Conservation (phyloP, 2,888 invertebrate genomes). For the Ornithoptera priamus region DNA sequence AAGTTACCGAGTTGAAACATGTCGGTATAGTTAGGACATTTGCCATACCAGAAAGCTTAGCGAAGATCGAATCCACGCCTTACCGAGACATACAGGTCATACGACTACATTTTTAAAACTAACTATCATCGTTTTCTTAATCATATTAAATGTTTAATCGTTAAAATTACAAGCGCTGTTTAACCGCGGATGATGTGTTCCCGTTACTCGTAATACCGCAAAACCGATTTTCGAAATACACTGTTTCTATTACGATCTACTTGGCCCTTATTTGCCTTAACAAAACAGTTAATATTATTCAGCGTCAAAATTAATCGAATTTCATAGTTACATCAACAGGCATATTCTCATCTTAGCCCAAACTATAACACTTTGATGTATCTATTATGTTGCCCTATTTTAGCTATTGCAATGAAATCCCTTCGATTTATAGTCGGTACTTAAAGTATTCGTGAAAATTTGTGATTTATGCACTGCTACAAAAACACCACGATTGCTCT, state of each 20-base stretch:
- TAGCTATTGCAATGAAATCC: conserved; percentile 35
- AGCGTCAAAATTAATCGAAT: conserved; percentile 24
- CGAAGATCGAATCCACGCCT: no score
- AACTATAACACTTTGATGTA: conserved; percentile 28
- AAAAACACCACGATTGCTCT: conserved; percentile 14
- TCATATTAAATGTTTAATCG: no score
- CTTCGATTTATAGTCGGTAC: conserved; percentile 35
- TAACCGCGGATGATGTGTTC: neutral
- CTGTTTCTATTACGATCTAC: conserved; percentile 1
- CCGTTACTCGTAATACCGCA: neutral
- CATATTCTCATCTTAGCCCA: conserved; percentile 18
- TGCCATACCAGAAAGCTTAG: no score
- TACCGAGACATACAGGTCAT: no score
- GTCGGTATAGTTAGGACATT: no score
- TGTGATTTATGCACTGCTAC: conserved; percentile 24
- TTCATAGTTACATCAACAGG: conserved; percentile 19
- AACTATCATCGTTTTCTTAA: no score
- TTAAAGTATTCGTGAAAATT: conserved; percentile 32
- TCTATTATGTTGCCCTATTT: conserved; percentile 40
- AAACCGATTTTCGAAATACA: neutral
- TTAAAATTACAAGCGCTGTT: neutral
- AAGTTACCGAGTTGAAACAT: no score
- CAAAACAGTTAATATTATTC: conserved; percentile 12
- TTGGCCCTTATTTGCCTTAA: neutral
- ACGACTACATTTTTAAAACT: no score